Evolutionary conservation across 2,797 vertebrate species (phyloP).

Genomic region (Dicrostonyx torquatus): DNA sequence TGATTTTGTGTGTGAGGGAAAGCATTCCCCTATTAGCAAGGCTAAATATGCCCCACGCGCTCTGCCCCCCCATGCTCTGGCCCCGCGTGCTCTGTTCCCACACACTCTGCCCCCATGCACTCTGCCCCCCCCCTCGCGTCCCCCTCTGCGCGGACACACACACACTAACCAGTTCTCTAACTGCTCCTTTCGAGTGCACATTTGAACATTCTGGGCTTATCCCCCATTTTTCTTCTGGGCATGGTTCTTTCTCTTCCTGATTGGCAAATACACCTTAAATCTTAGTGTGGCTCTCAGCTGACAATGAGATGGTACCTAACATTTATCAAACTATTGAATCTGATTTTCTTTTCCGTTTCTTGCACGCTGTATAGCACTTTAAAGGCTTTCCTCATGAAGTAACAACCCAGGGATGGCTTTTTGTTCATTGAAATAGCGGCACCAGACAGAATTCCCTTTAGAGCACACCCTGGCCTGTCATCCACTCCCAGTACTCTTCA

Average conservation of each 20-base stretch:
- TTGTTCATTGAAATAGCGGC: neutral
- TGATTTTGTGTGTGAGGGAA: neutral
- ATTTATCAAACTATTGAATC: neutral
- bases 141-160: too few species aligned
- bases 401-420: neutral
- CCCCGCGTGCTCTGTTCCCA: too few species aligned
- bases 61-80: too few species aligned
- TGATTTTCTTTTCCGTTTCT: neutral
- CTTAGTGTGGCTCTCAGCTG: neutral
- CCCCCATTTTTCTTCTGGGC: neutral
- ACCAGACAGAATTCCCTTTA: neutral
- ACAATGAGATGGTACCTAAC: neutral
- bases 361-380: neutral
- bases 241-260: conserved; percentile 1
- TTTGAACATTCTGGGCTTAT: neutral
- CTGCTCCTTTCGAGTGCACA: neutral
- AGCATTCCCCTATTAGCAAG: neutral
- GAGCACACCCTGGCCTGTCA: neutral
- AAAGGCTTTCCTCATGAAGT: neutral
- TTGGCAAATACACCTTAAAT: conserved; percentile 42
- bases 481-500: neutral
- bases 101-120: too few species aligned
- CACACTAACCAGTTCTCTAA: neutral
- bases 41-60: neutral
- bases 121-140: too few species aligned